phyloP scores from a whole-genome alignment of 2,888 invertebrate species.

The Machimus atricapillus region DNA sequence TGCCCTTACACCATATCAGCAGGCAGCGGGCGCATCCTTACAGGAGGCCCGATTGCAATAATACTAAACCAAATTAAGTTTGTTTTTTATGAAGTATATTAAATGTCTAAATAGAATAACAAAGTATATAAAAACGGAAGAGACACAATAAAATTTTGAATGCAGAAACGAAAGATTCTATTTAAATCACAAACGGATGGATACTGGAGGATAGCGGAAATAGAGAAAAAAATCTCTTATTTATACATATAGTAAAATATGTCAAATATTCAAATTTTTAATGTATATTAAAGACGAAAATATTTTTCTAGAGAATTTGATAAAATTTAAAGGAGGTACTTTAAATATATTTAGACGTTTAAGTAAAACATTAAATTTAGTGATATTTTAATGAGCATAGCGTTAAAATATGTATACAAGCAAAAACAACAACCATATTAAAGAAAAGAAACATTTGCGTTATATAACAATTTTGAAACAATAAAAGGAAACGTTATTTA shows the following conservation, averaged over 20 bases:
- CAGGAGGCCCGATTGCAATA: conserved; percentile 52
- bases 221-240: conserved; percentile 13
- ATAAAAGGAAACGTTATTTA: conserved; percentile 12
- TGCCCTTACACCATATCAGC: conserved; percentile 50
- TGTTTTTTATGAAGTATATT: conserved; percentile 15
- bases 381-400: conserved; percentile 25
- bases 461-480: not conserved
- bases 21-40: conserved; percentile 50
- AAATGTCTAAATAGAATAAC: not conserved
- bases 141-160: not conserved
- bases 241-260: conserved; percentile 21
- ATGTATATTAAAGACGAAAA: conserved; percentile 28
- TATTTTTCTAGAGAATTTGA: conserved; percentile 28
- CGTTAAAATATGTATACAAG: conserved; percentile 28
- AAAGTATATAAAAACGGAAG: not conserved
- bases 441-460: not conserved
- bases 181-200: not conserved
- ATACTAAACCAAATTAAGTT: conserved; percentile 46
- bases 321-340: conserved; percentile 2
- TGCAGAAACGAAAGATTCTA: not conserved
- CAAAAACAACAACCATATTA: not conserved
- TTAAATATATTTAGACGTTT: conserved; percentile 5
- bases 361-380: conserved; percentile 27
- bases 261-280: conserved; percentile 19
- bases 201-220: not conserved